Percentiles rank a stretch among this genome's conserved stretches.
Evolutionary conservation across 30 jellyfish, hydroid and myxozoan species (phyloP).

Genomic region (Nemopilema nomurai): DNA sequence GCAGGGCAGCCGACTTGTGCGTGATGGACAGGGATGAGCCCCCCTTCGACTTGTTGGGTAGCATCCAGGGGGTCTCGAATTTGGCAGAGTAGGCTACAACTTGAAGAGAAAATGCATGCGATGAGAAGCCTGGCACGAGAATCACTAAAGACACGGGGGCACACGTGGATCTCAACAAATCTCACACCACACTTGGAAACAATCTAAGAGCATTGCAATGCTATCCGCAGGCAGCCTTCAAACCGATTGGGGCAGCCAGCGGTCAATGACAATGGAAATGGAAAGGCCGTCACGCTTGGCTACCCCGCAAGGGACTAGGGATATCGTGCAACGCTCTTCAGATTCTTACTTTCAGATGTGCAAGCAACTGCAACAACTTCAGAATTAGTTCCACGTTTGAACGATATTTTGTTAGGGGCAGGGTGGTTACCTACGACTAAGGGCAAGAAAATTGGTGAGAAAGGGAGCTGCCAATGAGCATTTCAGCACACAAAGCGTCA

Average conservation of each 20-base stretch:
- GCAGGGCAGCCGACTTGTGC: slow-evolving; percentile 1
- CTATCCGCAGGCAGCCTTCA: slow-evolving; percentile 1
- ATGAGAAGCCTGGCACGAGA: neutral
- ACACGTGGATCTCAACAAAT: neutral
- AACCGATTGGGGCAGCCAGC: neutral
- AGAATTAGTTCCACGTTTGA: slow-evolving; percentile 9
- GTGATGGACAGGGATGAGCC: slow-evolving; percentile 21
- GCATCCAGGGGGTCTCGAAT: slow-evolving; percentile 62
- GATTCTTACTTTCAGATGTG: slow-evolving; percentile 64
- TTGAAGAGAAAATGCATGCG: neutral
- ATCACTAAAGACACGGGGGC: neutral
- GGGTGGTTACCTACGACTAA: neutral
- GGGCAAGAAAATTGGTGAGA: neutral
- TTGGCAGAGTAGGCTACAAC: slow-evolving; percentile 73
- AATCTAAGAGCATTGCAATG: slow-evolving; percentile 24
- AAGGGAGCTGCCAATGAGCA: too few relatives aligned
- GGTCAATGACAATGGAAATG: neutral
- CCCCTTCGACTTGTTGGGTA: slow-evolving; percentile 20
- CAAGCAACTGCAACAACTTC: slow-evolving; percentile 67
- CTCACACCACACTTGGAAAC: neutral
- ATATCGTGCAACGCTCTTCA: slow-evolving; percentile 27
- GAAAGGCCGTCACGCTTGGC: neutral
- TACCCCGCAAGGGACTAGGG: neutral
- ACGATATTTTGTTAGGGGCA: slow-evolving; percentile 2
- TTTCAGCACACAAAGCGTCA: neutral